phyloP scores from a whole-genome alignment of 2,113 vertebrate species.

The Labeo rohita region DNA sequence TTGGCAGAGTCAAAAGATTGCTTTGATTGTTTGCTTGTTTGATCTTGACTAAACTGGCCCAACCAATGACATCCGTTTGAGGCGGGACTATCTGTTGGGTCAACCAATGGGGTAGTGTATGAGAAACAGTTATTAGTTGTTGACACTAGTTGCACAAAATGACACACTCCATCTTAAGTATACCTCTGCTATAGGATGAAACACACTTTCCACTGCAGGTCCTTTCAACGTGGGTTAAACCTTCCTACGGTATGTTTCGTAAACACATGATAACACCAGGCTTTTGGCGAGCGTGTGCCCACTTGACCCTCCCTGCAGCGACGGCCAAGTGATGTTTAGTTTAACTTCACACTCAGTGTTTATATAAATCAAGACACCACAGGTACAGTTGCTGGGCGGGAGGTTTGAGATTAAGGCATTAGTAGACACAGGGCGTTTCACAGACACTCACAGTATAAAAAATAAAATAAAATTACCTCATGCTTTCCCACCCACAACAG shows the following conservation, averaged over 20 bases:
- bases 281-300: background rate
- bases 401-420: constrained; percentile 22
- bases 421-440: constrained; percentile 13
- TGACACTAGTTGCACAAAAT: background rate
- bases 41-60: background rate
- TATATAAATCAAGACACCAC: constrained; percentile 17
- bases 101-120: background rate
- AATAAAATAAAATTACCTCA: constrained; percentile 19
- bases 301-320: background rate
- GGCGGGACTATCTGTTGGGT: background rate
- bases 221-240: background rate
- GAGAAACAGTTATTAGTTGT: background rate
- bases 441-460: background rate
- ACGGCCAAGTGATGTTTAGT: constrained; percentile 4
- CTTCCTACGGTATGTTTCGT: background rate
- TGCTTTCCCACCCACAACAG: background rate
- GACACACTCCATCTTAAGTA: background rate
- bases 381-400: constrained; percentile 5
- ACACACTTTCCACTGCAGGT: background rate
- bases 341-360: background rate
- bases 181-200: background rate
- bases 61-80: background rate
- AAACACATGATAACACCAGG: constrained; percentile 13
- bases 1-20: too few species aligned
- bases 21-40: background rate